Evolutionary conservation across 64 coral and sea anemone genomes (phyloP).

Genomic region (Dendronephthya gigantea): DNA sequence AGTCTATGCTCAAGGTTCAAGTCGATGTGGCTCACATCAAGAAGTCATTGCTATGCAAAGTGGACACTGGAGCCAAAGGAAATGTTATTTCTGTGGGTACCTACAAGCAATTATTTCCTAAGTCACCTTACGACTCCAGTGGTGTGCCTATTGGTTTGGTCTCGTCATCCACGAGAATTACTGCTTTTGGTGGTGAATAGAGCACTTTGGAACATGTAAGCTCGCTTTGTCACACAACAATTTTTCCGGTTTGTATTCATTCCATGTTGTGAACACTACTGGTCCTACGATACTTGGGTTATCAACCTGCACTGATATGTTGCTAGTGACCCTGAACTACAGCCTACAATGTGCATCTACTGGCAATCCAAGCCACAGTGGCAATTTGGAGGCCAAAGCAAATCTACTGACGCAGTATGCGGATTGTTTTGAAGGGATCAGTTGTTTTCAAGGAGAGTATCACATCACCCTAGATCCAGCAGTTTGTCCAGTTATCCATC

Average conservation of each 20-base stretch:
- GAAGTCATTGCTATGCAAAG: not conserved
- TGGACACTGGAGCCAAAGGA: not conserved
- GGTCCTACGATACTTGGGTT: constrained; percentile 46
- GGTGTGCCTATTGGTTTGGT: constrained; percentile 24
- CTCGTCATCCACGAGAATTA: constrained; percentile 41
- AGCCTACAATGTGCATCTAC: constrained; percentile 1
- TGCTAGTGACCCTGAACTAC: constrained; percentile 40
- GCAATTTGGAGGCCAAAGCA: constrained; percentile 9
- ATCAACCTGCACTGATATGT: constrained; percentile 37
- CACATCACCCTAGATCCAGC: constrained; percentile 40
- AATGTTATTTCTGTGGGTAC: constrained; percentile 1
- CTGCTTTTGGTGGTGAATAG: constrained; percentile 49
- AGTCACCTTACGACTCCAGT: not conserved
- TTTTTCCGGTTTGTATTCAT: constrained; percentile 11
- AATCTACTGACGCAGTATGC: not conserved
- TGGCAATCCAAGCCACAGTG: not conserved
- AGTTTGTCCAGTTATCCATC: constrained; percentile 30
- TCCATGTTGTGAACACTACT: constrained; percentile 41
- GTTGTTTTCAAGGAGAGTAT: constrained; percentile 44
- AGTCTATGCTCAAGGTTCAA: not conserved
- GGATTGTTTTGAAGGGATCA: constrained; percentile 41
- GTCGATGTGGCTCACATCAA: not conserved
- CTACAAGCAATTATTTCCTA: constrained; percentile 33
- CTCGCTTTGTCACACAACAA: constrained; percentile 29
- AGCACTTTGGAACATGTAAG: constrained; percentile 53